Base-by-base conservation (phyloP, 2,113 vertebrate genomes). In the Urocitellus parryii region DNA sequence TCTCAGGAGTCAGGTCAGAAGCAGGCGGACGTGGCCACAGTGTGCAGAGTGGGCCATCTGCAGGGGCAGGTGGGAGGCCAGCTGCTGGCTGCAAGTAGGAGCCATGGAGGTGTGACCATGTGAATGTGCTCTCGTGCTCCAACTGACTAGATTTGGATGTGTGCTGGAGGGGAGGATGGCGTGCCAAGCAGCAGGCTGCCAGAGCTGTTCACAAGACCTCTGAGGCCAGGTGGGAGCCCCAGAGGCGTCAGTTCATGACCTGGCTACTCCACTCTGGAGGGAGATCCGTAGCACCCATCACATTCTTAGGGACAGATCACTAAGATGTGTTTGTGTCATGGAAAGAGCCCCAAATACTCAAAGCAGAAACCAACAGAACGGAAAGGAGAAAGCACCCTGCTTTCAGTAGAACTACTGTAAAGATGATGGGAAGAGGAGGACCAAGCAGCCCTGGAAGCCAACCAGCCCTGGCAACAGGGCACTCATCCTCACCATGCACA, bases 181-280 rank as follows among this genome's bases (percentile, higher is more conserved):
- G 8, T 78, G 58, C 20, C 61, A 10, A 63, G 61, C 58, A 63
- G 61, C 24, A 27, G 61, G 61, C 61, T 48, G 56, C 8, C 17
- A 61, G 37, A 39, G 61, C 34, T 0, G 0, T 17, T 1, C 1
- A 25, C 14, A 39, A 39, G 70, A 73, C 32, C 7, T 0, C 1
- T 72, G 63, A 76, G 74, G 25, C 17, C 2, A 22, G 32, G 32
- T 17, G 29, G 51, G 11, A 83, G 70, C 58, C 70, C 24, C 24
- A 10, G 67, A 27, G 77, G 17, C 76, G 29, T 37, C 76, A 18
- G 65, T 34, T 51, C 42, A 37, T 16, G 34, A 8, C 24, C 58
- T 65, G 56, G 80, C 24, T 18, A 2, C 37, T 9, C 58, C 81
- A 51, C 88, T 65, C n/a, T 48, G 42, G 58, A 37, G 76, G 12